phyloP scores from a whole-genome alignment of 2,888 invertebrate genomes.

The Apamea sordens region DNA sequence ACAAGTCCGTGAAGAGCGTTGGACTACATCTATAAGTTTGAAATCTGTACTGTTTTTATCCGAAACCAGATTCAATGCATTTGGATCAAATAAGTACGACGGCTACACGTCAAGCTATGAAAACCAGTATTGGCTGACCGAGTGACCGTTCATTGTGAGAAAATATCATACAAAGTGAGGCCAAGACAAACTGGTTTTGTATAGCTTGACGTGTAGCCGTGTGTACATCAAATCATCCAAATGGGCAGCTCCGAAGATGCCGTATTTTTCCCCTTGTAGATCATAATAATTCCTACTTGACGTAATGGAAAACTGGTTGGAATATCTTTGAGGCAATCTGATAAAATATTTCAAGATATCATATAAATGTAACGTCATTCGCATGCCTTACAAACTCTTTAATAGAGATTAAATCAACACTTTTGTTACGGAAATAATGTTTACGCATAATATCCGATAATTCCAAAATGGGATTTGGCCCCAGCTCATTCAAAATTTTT shows the following conservation, averaged over 20 bases:
- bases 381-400: constrained; percentile 10
- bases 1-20: constrained; percentile 22
- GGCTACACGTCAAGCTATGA: too few relatives aligned
- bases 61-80: constrained; percentile 5
- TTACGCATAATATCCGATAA: constrained; percentile 24
- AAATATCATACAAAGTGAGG: too few relatives aligned
- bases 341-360: constrained; percentile 16
- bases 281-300: constrained; percentile 33
- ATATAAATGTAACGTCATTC: constrained; percentile 3
- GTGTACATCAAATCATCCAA: constrained; percentile 23
- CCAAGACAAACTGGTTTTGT: too few relatives aligned
- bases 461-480: constrained; percentile 11
- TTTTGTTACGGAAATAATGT: constrained; percentile 29
- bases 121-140: too few relatives aligned
- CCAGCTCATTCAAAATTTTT: neutral
- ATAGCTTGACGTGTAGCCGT: too few relatives aligned
- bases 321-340: constrained; percentile 8
- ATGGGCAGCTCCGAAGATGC: constrained; percentile 24
- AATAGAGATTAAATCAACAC: constrained; percentile 11
- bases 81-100: constrained; percentile 23
- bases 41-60: constrained; percentile 15
- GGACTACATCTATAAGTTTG: constrained; percentile 15
- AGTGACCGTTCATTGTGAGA: too few relatives aligned
- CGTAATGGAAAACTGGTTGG: constrained; percentile 19
- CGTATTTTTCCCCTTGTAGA: neutral